Percentiles rank a stretch among this genome's conserved stretches.
Evolutionary conservation across 2,113 vertebrate genomes (phyloP).

Genomic region (Mola mola): DNA sequence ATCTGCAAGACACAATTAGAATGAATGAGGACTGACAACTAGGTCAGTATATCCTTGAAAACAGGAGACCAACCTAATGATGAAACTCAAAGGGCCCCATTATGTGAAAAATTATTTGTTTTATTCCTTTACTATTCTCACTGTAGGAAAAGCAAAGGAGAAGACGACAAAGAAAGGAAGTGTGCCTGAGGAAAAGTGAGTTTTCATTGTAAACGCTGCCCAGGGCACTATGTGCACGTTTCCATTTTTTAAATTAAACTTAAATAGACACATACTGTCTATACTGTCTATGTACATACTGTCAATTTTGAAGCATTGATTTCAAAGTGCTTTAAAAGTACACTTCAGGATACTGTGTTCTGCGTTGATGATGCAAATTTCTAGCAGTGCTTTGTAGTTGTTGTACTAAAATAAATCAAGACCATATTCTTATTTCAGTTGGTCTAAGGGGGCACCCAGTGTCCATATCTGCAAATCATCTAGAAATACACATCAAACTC

Average conservation of each 20-base stretch:
- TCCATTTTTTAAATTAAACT: no score
- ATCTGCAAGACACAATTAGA: slow-evolving; percentile 81
- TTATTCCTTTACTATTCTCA: neutral
- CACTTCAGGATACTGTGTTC: neutral
- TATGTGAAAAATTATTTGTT: neutral
- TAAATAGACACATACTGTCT: no score
- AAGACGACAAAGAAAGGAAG: neutral
- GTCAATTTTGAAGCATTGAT: no score
- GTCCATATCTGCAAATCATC: neutral
- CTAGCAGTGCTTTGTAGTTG: neutral
- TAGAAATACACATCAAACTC: neutral
- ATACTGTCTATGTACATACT: no score
- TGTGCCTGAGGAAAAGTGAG: neutral
- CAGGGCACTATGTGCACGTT: no score
- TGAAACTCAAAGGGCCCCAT: neutral
- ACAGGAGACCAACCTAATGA: neutral
- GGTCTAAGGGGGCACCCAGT: no score
- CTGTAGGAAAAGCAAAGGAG: neutral
- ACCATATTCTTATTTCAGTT: no score
- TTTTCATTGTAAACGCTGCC: no score
- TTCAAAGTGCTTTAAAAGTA: slow-evolving; percentile 4
- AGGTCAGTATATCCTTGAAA: neutral
- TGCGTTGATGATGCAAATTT: neutral
- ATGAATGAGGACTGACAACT: slow-evolving; percentile 21
- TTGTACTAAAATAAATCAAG: no score